These are phyloP conservation scores for Drosophila aldrichi DNA, from an alignment of 2,888 invertebrate species.

Conservation along the genomic window DNA sequence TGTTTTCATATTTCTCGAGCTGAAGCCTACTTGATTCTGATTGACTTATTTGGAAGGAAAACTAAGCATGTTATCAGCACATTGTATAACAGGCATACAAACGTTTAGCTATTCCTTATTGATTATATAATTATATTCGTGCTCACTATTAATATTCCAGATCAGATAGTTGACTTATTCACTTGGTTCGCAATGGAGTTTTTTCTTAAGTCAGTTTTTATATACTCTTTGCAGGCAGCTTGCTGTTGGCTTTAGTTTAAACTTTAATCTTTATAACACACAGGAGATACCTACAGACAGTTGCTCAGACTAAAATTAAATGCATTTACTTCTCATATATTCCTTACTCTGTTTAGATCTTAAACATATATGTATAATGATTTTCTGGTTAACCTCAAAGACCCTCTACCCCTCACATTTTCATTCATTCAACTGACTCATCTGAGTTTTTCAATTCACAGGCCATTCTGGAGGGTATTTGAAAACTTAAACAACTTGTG, in stretches of 20 bases:
- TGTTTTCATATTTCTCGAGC: not conserved
- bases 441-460: not conserved
- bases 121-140: constrained; percentile 3
- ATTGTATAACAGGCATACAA: not conserved
- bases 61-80: not conserved
- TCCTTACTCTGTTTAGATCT: not conserved
- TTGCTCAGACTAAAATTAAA: not conserved
- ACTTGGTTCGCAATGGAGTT: not conserved
- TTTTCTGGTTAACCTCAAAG: not conserved
- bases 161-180: not conserved
- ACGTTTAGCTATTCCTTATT: not conserved
- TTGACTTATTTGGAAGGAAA: not conserved
- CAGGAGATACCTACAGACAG: too few relatives aligned
- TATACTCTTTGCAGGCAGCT: not conserved
- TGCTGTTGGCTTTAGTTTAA: too few relatives aligned
- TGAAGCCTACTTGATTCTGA: not conserved
- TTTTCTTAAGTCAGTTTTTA: not conserved
- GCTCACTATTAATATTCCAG: not conserved
- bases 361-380: not conserved
- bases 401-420: not conserved
- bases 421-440: not conserved
- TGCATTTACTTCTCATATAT: too few relatives aligned
- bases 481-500: not conserved
- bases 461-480: not conserved
- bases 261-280: too few relatives aligned